Evolutionary conservation across 2,113 vertebrate species (phyloP), one percentile per base, ranked within the genome.

Genomic region (Microtus pennsylvanicus): DNA sequence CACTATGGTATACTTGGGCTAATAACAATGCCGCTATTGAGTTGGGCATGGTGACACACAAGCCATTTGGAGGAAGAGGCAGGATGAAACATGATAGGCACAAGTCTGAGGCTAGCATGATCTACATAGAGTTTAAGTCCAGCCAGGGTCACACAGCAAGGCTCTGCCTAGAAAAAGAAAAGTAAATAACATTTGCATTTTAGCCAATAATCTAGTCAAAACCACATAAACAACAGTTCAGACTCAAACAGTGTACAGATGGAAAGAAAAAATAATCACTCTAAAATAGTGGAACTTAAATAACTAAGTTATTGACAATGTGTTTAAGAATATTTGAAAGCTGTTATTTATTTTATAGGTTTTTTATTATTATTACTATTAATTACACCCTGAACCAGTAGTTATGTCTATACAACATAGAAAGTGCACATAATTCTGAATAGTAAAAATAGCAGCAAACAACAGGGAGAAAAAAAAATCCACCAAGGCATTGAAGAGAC

Each of bases 241-340:
- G 35, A 78, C 61, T 26, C 72, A 92, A 95, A 92, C 5, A 91
- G 74, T 50, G 47, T 4, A 80, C 12, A 89, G 33, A 35, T 33
- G 63, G 33, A 92, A 87, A 87, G 91, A 24, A 90, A 95, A 80
- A 91, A 35, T n/a, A 5, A 61, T 24, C 61, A 38, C 35, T 95
- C 94, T 90, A 21, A 78, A 86, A 90, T 85, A 91, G 78, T 21
- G 82, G 22, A 95, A 22, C 14, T 70, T 80, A 58, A 93, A 95
- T 7, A 89, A 63, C 50, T 52, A 86, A 33, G 2, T 87, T 83
- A 93, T 52, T 97, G 87, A 76, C 35, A 69, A 91, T 93, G 70
- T 78, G 7, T 83, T 92, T 87, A 55, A 94, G 83, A 22, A 58
- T 22, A 70, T 78, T 80, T 70, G 47, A 82, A 90, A 33, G 2